Evolutionary conservation across 2,888 invertebrate species (phyloP).

Genomic region (Conops quadrifasciatus): DNA sequence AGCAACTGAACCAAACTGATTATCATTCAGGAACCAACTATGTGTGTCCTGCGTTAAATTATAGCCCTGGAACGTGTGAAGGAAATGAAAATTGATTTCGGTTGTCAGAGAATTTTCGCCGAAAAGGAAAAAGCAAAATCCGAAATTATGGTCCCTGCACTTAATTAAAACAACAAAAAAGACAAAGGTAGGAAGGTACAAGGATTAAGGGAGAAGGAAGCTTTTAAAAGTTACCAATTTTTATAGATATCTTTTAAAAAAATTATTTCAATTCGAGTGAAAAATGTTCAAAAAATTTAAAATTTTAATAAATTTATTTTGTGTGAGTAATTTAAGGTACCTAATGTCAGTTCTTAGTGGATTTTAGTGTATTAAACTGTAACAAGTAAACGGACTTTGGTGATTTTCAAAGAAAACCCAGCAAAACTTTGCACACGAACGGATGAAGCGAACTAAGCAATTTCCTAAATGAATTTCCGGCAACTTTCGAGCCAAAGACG

Average conservation of each 20-base stretch:
- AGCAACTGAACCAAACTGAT: constrained; percentile 18
- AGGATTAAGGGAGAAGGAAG: too few relatives aligned
- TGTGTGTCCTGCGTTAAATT: constrained; percentile 22
- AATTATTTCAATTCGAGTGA: neutral
- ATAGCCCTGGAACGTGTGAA: constrained; percentile 19
- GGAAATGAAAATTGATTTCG: constrained; percentile 33
- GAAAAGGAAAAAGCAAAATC: too few relatives aligned
- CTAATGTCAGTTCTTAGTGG: too few relatives aligned
- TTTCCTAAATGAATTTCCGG: constrained; percentile 31
- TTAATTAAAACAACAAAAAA: neutral
- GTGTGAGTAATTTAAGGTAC: too few relatives aligned
- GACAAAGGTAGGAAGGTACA: neutral
- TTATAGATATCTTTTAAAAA: too few relatives aligned
- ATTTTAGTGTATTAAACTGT: too few relatives aligned
- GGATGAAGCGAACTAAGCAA: constrained; percentile 5
- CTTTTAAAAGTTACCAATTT: too few relatives aligned
- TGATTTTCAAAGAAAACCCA: neutral
- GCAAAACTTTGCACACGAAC: neutral
- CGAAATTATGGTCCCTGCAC: neutral
- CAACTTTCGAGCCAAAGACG: neutral
- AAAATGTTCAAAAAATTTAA: neutral
- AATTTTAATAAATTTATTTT: too few relatives aligned
- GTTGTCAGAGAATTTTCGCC: constrained; percentile 8
- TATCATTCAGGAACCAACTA: constrained; percentile 15
- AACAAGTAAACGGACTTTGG: too few relatives aligned